Percentiles rank a stretch among this genome's conserved stretches.
Evolutionary conservation across 2,797 vertebrate genomes (phyloP).

Genomic region (Zonotrichia albicollis): DNA sequence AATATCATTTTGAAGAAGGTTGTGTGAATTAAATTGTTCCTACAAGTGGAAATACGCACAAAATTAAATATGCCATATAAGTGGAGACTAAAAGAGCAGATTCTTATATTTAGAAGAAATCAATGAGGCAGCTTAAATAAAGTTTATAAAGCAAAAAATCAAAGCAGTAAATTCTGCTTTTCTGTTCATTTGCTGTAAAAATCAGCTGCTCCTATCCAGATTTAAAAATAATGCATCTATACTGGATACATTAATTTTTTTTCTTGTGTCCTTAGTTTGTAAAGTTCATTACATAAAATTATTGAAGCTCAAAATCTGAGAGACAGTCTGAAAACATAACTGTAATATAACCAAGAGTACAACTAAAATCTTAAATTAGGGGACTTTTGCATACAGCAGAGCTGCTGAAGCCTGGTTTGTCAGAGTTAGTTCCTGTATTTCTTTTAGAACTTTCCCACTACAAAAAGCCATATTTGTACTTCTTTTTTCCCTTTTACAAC

Average conservation of each 20-base stretch:
- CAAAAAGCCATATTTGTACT: background rate
- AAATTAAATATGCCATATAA: background rate
- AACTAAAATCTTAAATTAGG: background rate
- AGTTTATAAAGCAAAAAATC: slow-evolving; percentile 11
- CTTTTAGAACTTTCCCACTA: background rate
- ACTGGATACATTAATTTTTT: background rate
- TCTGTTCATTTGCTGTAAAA: background rate
- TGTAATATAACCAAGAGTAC: background rate
- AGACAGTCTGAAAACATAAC: background rate
- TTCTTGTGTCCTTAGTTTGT: background rate
- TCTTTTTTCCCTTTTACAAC: background rate
- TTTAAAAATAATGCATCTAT: background rate
- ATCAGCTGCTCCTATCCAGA: background rate
- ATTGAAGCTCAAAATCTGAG: background rate
- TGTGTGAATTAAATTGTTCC: background rate
- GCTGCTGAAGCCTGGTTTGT: background rate
- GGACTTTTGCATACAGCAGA: background rate
- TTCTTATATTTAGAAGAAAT: background rate
- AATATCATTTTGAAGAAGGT: background rate
- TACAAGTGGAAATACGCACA: background rate
- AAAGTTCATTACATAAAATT: background rate
- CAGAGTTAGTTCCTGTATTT: background rate
- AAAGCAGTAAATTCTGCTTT: background rate
- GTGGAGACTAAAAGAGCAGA: background rate
- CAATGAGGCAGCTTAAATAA: background rate